Base-by-base conservation (phyloP, 2,113 vertebrate genomes). In the Tapirus terrestris region DNA sequence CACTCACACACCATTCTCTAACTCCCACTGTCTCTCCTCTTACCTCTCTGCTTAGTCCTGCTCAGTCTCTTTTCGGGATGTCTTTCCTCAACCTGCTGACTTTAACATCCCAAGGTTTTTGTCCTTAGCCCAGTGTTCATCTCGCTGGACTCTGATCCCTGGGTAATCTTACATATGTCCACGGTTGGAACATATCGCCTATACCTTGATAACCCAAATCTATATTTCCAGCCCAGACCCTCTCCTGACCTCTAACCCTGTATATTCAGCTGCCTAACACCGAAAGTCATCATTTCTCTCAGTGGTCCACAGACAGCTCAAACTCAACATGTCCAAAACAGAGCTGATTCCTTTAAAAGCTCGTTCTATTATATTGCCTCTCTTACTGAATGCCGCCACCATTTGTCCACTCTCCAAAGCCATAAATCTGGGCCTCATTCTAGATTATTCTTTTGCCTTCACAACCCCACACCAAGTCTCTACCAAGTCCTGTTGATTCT, bases 401-500 rank as follows among this genome's bases (percentile, higher is more conserved):
- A 77, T 39, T 53, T 67, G 73, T 82, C 56, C 33, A 81, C 14
- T 89, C 60, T 80, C 53, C 60, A 36, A 94, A 95, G 79, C 43
- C 23, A 67, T 58, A 95, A 83, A 92, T 92, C 43, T 29, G 17
- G 27, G 60, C 93, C 73, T 96, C 87, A 17, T 51, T 86, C 77
- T 84, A 56, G 51, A 84, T 87, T 79, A 27, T 91, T 95, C 51
- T 91, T 88, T 87, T 90, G n/a, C 53, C 73, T 86, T 97, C 56
- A 73, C 43, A 68, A 25, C 23, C 9, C 4, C 67, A 89, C 2
- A 45, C 29, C 70, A 90, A 94, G 17, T 73, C 43, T 94, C 63
- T 58, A 81, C 17, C 23, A 86, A 92, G 56, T 91, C 70, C 70
- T 75, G 7, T 58, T 89, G 88, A 27, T 72, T 82, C 56, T 73